Evolutionary conservation across 2,888 invertebrate species (phyloP).

Genomic region (Agrotis exclamationis): DNA sequence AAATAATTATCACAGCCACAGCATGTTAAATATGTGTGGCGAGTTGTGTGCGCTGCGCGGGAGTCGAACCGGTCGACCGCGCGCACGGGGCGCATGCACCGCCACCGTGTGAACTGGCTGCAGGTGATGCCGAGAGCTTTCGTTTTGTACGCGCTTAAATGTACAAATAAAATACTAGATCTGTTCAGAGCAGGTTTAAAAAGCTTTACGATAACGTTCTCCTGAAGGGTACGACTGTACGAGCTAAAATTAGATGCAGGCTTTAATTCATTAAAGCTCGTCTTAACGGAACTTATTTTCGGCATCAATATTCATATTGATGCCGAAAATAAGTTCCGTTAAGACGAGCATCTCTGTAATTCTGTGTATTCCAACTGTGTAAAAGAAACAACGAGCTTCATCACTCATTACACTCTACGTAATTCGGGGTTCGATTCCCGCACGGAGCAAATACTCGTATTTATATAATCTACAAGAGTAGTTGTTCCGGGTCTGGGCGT

Average conservation of each 20-base stretch:
- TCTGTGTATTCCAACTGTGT: too few relatives aligned
- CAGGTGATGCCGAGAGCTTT: slow-evolving; percentile 50
- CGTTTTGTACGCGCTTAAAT: slow-evolving; percentile 52
- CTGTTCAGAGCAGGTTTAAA: slow-evolving; percentile 23
- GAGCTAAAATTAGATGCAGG: not conserved
- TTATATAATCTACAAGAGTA: too few relatives aligned
- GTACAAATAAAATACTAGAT: slow-evolving; percentile 58
- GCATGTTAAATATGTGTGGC: slow-evolving; percentile 18
- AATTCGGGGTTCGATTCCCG: too few relatives aligned
- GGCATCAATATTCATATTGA: too few relatives aligned
- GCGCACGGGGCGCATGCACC: not conserved
- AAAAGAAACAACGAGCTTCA: not conserved
- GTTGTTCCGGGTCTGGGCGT: too few relatives aligned
- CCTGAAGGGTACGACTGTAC: not conserved
- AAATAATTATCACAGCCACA: not conserved
- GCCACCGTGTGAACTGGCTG: slow-evolving; percentile 43
- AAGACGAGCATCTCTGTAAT: not conserved
- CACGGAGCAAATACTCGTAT: too few relatives aligned
- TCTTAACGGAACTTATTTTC: too few relatives aligned
- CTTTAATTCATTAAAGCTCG: too few relatives aligned
- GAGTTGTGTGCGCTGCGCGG: slow-evolving; percentile 43
- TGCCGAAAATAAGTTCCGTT: slow-evolving; percentile 7
- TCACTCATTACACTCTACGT: not conserved
- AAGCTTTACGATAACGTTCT: slow-evolving; percentile 13
- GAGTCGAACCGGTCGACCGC: slow-evolving; percentile 54